Evolutionary conservation across 1,140 invertebrate species (phyloP), one percentile per base, ranked within the genome.

Genomic region (Cotesia typhae): DNA sequence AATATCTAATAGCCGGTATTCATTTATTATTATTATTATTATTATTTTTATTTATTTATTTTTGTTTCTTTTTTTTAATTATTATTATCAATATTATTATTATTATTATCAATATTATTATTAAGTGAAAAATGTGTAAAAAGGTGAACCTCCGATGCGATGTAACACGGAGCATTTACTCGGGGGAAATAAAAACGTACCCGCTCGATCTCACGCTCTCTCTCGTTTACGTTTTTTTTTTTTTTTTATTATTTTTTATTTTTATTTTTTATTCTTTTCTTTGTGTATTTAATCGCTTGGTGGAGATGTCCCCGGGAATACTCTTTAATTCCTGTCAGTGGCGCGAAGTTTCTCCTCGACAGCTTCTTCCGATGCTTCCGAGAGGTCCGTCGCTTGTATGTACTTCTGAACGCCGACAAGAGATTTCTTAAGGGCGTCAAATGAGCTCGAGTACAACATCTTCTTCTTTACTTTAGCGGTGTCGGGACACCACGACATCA

Each of bases 361-460:
- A 77, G 94, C 93, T 87, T 96, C 94, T 79, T 94, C 92, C 72
- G 94, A 95, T 77, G 95, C 94, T 89, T 96, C 95, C 75, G 95
- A 95, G 80, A 95, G 89, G 85, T 97, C 95, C 80, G 95, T 97
- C 80, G 95, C 95, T 89, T 99, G 97, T 86, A 98, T 95, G 89
- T 97, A 97, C 89, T 97, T 97, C 88, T 96, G 95, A 79, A 98
- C 94, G 81, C 97, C 97, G 74, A 96, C 94, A 81, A 98, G 89
- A 73, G 96, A 95, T 85, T 97, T 96, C 89, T 97, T 98, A 79
- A 98, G 89, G 78, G 96, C 96, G 87, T 97, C 96, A 83, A 98
- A 98, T 81, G 95, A 97, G 90, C 95, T 93, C 76, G 97, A 97
- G 89, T 98, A 98, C 90, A 98, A 93, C 96, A 98, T 98, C 93